Conservation (phyloP, 92 coral and sea anemone species). For the Paramuricea clavata region DNA sequence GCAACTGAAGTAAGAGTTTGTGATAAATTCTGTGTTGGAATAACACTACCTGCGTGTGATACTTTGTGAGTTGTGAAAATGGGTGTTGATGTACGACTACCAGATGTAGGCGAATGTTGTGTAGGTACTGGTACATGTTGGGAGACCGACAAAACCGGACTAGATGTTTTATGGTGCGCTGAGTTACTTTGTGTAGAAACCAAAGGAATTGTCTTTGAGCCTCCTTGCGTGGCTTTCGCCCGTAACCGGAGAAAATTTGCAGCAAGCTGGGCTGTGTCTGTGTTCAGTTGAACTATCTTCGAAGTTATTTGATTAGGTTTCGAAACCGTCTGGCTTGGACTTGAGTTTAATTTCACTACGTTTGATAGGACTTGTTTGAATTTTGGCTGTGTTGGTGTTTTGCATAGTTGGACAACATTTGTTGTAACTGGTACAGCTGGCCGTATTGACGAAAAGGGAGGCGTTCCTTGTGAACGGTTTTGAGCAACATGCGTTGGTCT, state of each 20-base stretch:
- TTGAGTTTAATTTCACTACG: neutral
- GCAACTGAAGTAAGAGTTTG: neutral
- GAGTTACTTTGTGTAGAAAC: neutral
- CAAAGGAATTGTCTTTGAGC: neutral
- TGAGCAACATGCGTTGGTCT: neutral
- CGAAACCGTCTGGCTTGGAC: neutral
- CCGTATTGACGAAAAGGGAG: neutral
- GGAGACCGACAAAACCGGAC: conserved; percentile 1
- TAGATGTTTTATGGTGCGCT: neutral
- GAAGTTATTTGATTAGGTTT: neutral
- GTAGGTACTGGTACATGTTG: neutral
- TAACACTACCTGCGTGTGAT: neutral
- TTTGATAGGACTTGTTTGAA: neutral
- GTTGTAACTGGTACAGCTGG: neutral
- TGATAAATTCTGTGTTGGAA: neutral
- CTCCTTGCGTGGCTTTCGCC: conserved; percentile 10
- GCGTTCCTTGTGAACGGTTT: neutral
- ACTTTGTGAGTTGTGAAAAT: neutral
- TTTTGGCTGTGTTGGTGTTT: neutral
- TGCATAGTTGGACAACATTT: neutral
- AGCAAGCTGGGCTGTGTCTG: conserved; percentile 24
- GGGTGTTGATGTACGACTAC: neutral
- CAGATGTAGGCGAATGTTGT: neutral
- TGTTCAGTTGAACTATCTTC: conserved; percentile 5
- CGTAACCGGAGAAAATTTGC: conserved; percentile 21